Evolutionary conservation across 2,797 vertebrate species (phyloP).

Genomic region (Oreochromis grahami): DNA sequence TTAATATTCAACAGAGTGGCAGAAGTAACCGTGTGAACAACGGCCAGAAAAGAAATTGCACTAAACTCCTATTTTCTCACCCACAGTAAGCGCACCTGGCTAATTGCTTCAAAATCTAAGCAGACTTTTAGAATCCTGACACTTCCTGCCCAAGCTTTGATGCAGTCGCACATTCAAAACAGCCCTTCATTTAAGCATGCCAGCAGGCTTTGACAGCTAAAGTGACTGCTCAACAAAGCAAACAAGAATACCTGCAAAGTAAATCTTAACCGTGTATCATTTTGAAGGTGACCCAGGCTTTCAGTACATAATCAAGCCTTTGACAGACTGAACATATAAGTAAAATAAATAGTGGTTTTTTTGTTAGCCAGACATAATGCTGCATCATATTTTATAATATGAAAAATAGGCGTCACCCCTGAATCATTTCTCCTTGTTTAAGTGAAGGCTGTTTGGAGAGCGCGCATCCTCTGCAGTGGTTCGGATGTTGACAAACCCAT

Average conservation of each 20-base stretch:
- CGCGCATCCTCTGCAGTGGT: constrained; percentile 21
- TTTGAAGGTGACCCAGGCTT: constrained; percentile 36
- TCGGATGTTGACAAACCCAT: constrained; percentile 59
- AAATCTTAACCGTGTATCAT: constrained; percentile 6
- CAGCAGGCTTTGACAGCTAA: constrained; percentile 2
- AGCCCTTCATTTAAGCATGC: constrained; percentile 5
- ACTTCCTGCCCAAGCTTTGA: not conserved
- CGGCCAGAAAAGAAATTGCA: constrained; percentile 1
- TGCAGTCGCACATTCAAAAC: not conserved
- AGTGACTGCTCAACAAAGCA: constrained; percentile 15
- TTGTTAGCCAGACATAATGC: constrained; percentile 6
- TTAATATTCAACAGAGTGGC: constrained; percentile 16
- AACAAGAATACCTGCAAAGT: not conserved
- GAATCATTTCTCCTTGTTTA: constrained; percentile 32
- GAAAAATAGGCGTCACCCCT: constrained; percentile 13
- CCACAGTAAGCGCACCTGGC: constrained; percentile 22
- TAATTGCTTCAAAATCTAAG: constrained; percentile 36
- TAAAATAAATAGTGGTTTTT: constrained; percentile 20
- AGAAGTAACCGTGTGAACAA: constrained; percentile 6
- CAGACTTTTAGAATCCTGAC: not conserved
- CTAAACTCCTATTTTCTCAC: constrained; percentile 7
- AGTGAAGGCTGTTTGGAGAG: constrained; percentile 39
- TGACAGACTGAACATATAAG: constrained; percentile 27
- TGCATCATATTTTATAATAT: constrained; percentile 12
- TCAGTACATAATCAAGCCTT: not conserved